phyloP scores from a whole-genome alignment of 2,113 vertebrate species.

The Cariama cristata region DNA sequence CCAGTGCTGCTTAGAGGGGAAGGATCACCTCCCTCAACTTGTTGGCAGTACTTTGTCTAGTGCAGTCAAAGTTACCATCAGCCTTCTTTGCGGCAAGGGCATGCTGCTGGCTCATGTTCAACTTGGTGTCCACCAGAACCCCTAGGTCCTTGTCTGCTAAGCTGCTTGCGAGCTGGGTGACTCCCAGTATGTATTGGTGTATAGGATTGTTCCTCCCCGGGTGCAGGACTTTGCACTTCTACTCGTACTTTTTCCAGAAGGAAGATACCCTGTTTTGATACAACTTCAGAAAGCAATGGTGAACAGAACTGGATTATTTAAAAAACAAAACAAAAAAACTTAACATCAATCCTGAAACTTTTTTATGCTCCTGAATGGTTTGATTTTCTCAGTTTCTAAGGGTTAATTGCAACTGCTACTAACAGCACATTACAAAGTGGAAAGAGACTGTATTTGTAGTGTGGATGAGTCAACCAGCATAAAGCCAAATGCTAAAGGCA shows the following conservation, averaged over 20 bases:
- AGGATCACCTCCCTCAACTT: not conserved
- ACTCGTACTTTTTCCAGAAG: not conserved
- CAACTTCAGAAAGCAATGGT: not conserved
- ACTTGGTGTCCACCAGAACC: not conserved
- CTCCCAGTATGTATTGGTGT: not conserved
- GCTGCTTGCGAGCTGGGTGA: not conserved
- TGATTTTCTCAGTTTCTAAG: not conserved
- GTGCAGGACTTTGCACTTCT: not conserved
- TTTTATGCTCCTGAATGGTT: not conserved
- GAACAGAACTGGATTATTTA: not conserved
- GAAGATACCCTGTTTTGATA: not conserved
- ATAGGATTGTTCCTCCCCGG: not conserved
- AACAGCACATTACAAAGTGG: not conserved
- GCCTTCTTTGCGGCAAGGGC: not conserved
- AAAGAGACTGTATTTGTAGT: not conserved
- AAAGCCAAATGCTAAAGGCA: not conserved
- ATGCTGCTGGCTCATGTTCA: accelerated
- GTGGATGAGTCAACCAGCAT: not conserved
- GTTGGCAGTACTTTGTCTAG: not conserved
- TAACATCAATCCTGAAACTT: not conserved
- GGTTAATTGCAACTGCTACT: not conserved
- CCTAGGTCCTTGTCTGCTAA: not conserved
- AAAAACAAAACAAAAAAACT: not conserved
- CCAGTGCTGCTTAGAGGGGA: not conserved
- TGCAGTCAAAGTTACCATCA: not conserved